These are phyloP conservation scores for Coptotermes formosanus DNA, from an alignment of 1,140 invertebrate genomes.

Conservation along the genomic window DNA sequence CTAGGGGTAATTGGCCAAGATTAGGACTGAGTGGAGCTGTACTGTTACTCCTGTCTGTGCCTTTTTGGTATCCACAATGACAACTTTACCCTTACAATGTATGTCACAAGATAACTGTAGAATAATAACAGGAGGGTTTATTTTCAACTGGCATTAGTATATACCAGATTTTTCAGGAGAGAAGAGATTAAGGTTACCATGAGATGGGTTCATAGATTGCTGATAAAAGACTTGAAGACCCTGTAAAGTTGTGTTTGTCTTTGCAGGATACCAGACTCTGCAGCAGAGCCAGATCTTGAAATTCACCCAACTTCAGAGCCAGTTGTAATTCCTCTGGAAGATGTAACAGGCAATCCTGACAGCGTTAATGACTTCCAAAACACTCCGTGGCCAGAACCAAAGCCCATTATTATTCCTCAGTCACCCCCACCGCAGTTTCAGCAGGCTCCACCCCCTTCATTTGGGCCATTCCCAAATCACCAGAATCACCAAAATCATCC, in stretches of 20 bases:
- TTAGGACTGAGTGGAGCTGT: too few species aligned
- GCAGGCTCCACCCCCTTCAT: not conserved
- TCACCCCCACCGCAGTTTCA: slow-evolving; percentile 29
- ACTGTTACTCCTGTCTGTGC: too few species aligned
- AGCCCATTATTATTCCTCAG: slow-evolving; percentile 44
- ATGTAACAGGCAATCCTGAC: slow-evolving; percentile 76
- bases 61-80: too few species aligned
- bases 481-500: not conserved
- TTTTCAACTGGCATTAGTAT: too few species aligned
- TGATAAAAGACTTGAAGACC: too few species aligned
- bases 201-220: too few species aligned
- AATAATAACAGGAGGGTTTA: too few species aligned
- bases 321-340: slow-evolving; percentile 82
- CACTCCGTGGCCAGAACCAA: slow-evolving; percentile 79
- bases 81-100: too few species aligned
- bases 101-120: too few species aligned
- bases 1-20: too few species aligned
- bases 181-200: too few species aligned
- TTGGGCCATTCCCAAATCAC: not conserved
- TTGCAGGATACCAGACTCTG: slow-evolving; percentile 73
- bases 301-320: slow-evolving; percentile 71
- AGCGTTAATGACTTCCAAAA: slow-evolving; percentile 72
- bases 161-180: too few species aligned
- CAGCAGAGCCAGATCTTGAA: slow-evolving; percentile 83
- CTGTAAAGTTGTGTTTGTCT: not conserved